Conservation (phyloP, 1,140 invertebrate species). For the Drosophila subobscura region DNA sequence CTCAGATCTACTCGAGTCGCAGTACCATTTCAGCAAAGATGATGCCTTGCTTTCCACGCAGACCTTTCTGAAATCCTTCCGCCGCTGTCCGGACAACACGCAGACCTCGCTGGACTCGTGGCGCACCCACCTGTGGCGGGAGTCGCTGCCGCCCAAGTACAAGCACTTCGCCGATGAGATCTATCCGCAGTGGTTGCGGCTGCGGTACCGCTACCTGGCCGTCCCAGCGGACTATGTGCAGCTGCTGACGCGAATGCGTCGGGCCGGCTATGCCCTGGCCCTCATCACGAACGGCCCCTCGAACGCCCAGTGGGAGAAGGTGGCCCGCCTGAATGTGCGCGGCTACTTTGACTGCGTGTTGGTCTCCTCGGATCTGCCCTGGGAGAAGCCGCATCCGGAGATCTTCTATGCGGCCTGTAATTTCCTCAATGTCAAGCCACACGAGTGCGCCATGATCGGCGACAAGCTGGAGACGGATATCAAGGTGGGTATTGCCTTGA, state of each 20-base stretch:
- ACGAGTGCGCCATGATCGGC: constrained; percentile 92
- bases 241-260: constrained; percentile 86
- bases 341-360: constrained; percentile 91
- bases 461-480: constrained; percentile 94
- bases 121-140: constrained; percentile 89
- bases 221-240: constrained; percentile 87
- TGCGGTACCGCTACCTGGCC: constrained; percentile 89
- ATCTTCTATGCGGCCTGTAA: constrained; percentile 92
- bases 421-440: constrained; percentile 88
- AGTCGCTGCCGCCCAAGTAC: constrained; percentile 89
- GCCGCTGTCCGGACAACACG: constrained; percentile 90
- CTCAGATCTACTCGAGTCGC: constrained; percentile 87
- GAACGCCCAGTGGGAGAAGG: constrained; percentile 93
- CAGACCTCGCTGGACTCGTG: constrained; percentile 89
- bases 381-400: constrained; percentile 91
- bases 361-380: constrained; percentile 91
- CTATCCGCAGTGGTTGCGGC: constrained; percentile 89
- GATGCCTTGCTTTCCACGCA: constrained; percentile 86
- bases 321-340: constrained; percentile 87
- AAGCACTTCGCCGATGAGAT: constrained; percentile 88
- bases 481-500: constrained; percentile 80
- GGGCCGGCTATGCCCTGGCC: constrained; percentile 89
- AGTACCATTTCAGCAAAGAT: constrained; percentile 87
- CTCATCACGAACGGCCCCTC: constrained; percentile 94
- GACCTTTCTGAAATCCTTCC: constrained; percentile 89